Evolutionary conservation across 2,113 vertebrate species (phyloP).

Genomic region (Scopus umbretta): DNA sequence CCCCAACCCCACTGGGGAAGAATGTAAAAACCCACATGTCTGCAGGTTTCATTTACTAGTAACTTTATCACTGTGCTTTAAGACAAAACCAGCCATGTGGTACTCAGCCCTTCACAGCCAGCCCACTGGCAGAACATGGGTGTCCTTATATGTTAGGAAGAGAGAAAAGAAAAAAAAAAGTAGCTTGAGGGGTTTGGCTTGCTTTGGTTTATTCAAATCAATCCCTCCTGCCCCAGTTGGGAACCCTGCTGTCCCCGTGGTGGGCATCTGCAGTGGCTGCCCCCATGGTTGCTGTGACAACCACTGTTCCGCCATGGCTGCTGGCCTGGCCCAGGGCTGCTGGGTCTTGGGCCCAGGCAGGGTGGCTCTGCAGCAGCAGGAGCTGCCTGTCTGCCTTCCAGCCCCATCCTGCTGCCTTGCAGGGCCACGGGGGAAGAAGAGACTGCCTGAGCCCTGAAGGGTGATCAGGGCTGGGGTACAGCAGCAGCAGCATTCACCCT

Average conservation of each 20-base stretch:
- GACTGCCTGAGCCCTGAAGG: neutral
- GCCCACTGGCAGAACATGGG: neutral
- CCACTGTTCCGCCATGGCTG: neutral
- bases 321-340: neutral
- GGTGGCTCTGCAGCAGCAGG: neutral
- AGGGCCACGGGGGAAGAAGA: neutral
- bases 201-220: neutral
- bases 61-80: conserved; percentile 64
- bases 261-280: neutral
- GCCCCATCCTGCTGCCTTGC: neutral
- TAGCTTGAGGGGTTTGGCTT: neutral
- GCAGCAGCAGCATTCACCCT: neutral
- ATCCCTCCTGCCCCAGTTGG: neutral
- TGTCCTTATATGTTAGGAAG: neutral
- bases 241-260: accelerated
- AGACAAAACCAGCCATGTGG: conserved; percentile 38
- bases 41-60: conserved; percentile 37
- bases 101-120: conserved; percentile 18
- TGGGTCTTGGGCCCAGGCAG: neutral
- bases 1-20: neutral
- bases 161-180: neutral
- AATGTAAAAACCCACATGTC: conserved; percentile 34
- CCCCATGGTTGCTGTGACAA: neutral
- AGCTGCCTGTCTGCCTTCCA: neutral
- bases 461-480: neutral